Conservation (phyloP, 1,140 invertebrate species). For the Drosophila pallidifrons region DNA sequence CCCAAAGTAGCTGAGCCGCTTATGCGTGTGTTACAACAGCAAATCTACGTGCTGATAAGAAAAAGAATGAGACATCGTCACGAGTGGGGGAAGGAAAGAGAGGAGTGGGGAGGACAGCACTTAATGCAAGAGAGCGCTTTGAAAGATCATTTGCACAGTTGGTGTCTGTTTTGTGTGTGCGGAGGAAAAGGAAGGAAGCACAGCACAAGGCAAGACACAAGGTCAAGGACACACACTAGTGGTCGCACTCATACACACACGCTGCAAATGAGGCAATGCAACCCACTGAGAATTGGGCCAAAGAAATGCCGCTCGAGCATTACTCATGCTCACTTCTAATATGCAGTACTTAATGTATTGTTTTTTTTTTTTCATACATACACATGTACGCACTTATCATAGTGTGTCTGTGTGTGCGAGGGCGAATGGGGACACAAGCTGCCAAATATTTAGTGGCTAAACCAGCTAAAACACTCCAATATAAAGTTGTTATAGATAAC, state of each 20-base stretch:
- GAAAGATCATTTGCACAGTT: background rate
- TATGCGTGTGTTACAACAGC: background rate
- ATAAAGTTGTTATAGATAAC: constrained; percentile 53
- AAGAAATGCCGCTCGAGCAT: constrained; percentile 32
- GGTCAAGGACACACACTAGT: constrained; percentile 39
- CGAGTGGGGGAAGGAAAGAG: background rate
- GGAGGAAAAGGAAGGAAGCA: background rate
- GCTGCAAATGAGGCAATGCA: background rate
- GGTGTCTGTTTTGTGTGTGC: background rate
- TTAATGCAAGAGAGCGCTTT: background rate
- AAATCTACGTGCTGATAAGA: constrained; percentile 40
- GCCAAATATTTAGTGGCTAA: constrained; percentile 36
- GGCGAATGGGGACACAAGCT: constrained; percentile 18
- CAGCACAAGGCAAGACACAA: constrained; percentile 10
- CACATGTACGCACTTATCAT: constrained; percentile 2
- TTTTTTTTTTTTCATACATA: background rate
- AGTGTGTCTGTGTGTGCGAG: constrained; percentile 13
- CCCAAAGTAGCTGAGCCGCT: constrained; percentile 1
- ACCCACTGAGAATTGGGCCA: constrained; percentile 31
- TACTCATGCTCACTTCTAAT: constrained; percentile 35
- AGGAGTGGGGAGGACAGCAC: background rate
- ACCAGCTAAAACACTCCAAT: constrained; percentile 20
- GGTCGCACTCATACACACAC: background rate
- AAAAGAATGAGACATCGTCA: background rate
- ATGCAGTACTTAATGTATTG: constrained; percentile 4